Conservation (phyloP, 1,140 invertebrate species). For the Drosophila albomicans region DNA sequence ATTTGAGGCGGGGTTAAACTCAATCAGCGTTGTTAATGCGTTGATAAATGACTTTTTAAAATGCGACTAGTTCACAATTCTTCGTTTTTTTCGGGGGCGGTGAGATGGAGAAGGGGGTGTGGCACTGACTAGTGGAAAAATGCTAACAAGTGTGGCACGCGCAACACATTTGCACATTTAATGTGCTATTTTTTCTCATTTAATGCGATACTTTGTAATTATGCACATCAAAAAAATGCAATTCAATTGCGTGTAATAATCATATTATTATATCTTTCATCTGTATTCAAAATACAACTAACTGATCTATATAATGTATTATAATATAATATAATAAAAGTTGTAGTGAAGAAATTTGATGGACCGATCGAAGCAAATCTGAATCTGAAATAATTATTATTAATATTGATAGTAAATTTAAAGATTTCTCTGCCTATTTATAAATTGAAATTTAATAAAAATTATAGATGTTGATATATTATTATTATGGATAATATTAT, state of each 20-base stretch:
- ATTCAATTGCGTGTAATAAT: neutral
- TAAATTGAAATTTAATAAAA: too few species aligned
- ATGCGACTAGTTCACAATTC: conserved; percentile 50
- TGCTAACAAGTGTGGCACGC: conserved; percentile 55
- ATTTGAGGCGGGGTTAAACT: conserved; percentile 30
- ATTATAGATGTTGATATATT: too few species aligned
- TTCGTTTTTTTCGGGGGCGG: neutral
- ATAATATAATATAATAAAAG: too few species aligned
- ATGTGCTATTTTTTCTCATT: neutral
- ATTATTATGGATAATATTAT: too few species aligned
- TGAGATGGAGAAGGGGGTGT: neutral
- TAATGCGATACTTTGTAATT: neutral
- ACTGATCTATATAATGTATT: too few species aligned
- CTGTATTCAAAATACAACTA: too few species aligned
- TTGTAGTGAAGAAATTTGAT: too few species aligned
- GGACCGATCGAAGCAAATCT: too few species aligned
- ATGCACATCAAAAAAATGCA: neutral
- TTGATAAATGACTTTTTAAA: conserved; percentile 81
- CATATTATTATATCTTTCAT: too few species aligned
- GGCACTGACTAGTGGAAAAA: conserved; percentile 26
- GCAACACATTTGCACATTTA: conserved; percentile 7
- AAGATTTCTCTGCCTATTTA: too few species aligned
- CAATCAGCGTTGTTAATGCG: conserved; percentile 79
- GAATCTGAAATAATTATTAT: too few species aligned
- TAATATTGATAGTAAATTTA: too few species aligned